These are phyloP conservation scores for Hipposideros armiger DNA, from an alignment of 2,113 vertebrate genomes.

Conservation along the genomic window DNA sequence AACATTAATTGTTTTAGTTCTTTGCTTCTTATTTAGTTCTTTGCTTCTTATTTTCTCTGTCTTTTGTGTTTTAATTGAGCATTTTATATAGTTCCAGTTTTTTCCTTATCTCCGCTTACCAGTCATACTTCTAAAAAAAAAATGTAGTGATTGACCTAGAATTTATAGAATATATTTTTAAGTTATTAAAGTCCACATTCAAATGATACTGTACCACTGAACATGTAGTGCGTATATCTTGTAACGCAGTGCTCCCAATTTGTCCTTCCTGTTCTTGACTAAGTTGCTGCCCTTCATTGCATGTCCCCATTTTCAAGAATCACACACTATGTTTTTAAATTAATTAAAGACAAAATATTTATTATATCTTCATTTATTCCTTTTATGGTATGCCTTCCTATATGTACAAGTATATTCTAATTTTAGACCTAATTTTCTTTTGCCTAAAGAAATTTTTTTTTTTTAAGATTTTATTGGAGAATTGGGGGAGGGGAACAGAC, in stretches of 20 bases:
- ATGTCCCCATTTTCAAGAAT: neutral
- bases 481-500: too few relatives aligned
- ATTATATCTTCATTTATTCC: neutral
- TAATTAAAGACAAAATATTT: neutral
- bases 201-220: neutral
- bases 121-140: neutral
- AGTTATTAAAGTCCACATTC: neutral
- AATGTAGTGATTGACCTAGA: neutral
- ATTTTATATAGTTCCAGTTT: neutral
- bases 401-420: neutral
- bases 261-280: neutral
- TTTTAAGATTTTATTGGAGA: too few relatives aligned
- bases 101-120: neutral
- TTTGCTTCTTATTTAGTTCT: neutral
- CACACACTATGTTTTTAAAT: neutral
- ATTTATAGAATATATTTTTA: neutral
- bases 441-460: neutral
- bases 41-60: neutral
- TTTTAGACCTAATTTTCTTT: neutral
- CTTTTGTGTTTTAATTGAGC: neutral
- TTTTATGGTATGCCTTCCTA: neutral
- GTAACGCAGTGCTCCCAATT: neutral
- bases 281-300: neutral
- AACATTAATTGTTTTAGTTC: neutral
- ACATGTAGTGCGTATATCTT: neutral